Evolutionary conservation across 1,140 invertebrate genomes (phyloP).

Genomic region (Lepidotrigona ventralis): DNA sequence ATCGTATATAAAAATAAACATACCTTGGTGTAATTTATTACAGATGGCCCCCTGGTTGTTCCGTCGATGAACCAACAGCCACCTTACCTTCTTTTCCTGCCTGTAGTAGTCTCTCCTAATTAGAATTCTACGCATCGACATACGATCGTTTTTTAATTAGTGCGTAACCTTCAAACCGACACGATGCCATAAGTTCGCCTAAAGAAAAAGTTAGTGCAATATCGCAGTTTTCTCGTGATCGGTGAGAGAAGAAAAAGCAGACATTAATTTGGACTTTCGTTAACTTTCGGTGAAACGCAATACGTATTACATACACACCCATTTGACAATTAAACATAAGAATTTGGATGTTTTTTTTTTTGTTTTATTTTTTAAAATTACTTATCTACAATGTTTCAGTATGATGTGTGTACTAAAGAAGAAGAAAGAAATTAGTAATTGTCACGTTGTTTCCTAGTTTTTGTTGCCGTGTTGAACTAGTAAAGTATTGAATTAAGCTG

Average conservation of each 20-base stretch:
- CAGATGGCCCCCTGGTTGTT: constrained; percentile 70
- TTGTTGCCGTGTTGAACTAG: constrained; percentile 57
- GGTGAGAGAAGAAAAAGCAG: constrained; percentile 20
- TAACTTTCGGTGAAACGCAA: constrained; percentile 24
- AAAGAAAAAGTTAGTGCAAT: constrained; percentile 60
- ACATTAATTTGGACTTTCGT: constrained; percentile 21
- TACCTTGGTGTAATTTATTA: constrained; percentile 77
- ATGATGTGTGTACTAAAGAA: constrained; percentile 51
- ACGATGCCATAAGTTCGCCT: constrained; percentile 48
- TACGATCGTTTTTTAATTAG: constrained; percentile 39
- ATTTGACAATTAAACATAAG: constrained; percentile 18
- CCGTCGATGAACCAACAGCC: constrained; percentile 51
- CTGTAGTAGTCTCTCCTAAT: constrained; percentile 17
- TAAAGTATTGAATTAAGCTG: constrained; percentile 46
- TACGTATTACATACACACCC: constrained; percentile 31
- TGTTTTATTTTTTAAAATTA: constrained; percentile 19
- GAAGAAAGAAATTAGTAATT: not conserved
- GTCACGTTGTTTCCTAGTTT: constrained; percentile 30
- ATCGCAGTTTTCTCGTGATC: constrained; percentile 43
- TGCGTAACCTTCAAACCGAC: constrained; percentile 62
- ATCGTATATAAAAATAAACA: constrained; percentile 66
- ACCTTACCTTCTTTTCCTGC: constrained; percentile 53
- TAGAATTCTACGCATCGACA: constrained; percentile 26
- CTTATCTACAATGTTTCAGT: constrained; percentile 29
- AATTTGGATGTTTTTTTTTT: constrained; percentile 45